Evolutionary conservation across 2,797 vertebrate species (phyloP).

Genomic region (Sebastes minor): DNA sequence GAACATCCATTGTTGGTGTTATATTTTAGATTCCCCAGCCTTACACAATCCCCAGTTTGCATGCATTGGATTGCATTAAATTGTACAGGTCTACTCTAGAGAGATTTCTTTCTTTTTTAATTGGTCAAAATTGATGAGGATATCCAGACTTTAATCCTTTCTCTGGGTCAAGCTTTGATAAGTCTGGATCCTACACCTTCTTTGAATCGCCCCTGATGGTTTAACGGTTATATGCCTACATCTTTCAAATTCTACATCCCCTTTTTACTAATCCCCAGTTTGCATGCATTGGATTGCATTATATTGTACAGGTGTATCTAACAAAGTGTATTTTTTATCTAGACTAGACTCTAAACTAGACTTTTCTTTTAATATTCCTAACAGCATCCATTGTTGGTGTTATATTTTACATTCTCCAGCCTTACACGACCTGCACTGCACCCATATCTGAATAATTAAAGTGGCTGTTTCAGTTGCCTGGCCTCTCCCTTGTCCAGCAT

Average conservation of each 20-base stretch:
- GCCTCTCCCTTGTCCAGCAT: conserved; percentile 52
- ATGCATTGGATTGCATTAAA: not conserved
- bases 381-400: not conserved
- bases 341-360: too few relatives aligned
- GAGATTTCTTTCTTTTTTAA: not conserved
- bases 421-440: conserved; percentile 26
- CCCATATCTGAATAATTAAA: conserved; percentile 78
- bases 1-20: not conserved
- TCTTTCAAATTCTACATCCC: not conserved
- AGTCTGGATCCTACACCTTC: not conserved
- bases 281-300: not conserved
- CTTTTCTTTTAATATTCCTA: not conserved
- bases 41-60: not conserved
- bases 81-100: too few relatives aligned
- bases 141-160: not conserved
- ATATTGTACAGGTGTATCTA: not conserved
- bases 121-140: not conserved
- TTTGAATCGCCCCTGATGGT: not conserved
- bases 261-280: not conserved
- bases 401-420: not conserved
- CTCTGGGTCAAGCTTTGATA: not conserved
- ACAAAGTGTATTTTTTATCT: not conserved
- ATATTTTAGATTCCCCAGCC: not conserved
- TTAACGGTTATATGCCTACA: not conserved
- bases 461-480: conserved; percentile 62